Evolutionary conservation across 1,140 invertebrate genomes (phyloP), one percentile per base, ranked within the genome.

Genomic region (Octopus sinensis): DNA sequence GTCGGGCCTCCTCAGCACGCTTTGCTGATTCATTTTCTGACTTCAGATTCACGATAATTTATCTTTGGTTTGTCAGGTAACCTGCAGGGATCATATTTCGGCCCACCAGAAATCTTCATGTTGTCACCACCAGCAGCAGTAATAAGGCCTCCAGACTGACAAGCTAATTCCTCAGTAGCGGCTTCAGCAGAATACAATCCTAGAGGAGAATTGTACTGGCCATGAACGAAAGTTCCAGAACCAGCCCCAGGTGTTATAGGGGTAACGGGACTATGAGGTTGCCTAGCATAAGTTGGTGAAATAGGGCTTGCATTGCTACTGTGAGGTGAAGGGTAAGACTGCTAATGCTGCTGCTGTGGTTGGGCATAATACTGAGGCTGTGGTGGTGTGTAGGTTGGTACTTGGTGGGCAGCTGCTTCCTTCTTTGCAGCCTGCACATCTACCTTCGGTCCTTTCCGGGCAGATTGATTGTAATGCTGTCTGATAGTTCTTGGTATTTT

Each of bases 21-120:
- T 82, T 83, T 82, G 68, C 52, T 54, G 78, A 54, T 56, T 83
- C 82, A 9, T 78, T 81, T 52, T 83, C 84, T 80, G n/a, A 85
- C 84, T 54, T 76, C 84, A 7, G 84, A 85, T 62, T 85, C 79
- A 53, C 81, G 78, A 23, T 82, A 80, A 62, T 85, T 81, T 78
- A 81, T 82, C 51, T 78, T 52, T 7, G 84, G 82, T 53, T 83
- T 82, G 30, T 85, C 84, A 76, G 82, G 81, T 53, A 78, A 71
- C 68, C 68, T 71, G 68, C 68, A 71, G 7, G 68, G 68, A 13
- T 71, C 68, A 17, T 71, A 10, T 13, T 17, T 71, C 7, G 7
- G 68, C 4, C 68, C 68, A n/a, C 68, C 68, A 17, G 68, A 71
- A 71, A 71, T 71, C 68, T 71, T 71, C 17, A 43, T 43, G 30